Evolutionary conservation across 2,113 vertebrate genomes (phyloP).

Genomic region (Pterocles burchelli): DNA sequence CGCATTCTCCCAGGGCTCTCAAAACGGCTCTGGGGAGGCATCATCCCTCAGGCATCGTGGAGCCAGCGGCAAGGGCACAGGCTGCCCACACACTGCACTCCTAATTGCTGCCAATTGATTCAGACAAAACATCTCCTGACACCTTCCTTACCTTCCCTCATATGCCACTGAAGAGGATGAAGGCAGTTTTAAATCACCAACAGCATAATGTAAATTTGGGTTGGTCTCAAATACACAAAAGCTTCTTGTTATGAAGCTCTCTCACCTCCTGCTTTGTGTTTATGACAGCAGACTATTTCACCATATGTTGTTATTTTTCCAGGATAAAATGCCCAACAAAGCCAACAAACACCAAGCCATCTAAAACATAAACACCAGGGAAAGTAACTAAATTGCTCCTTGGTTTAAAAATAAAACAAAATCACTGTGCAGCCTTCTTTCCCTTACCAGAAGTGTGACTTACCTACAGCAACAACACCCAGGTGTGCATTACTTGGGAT

Average conservation of each 20-base stretch:
- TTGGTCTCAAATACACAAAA: background rate
- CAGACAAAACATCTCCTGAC: background rate
- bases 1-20: background rate
- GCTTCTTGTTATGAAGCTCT: background rate
- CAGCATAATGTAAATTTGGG: background rate
- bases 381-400: background rate
- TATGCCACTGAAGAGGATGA: background rate
- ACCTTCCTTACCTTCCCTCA: background rate
- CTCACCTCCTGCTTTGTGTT: constrained; percentile 8
- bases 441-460: background rate
- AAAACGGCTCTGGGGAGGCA: background rate
- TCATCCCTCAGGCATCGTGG: background rate
- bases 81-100: background rate
- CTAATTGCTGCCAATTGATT: background rate
- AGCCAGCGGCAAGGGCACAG: background rate
- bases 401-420: constrained; percentile 1
- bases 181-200: background rate
- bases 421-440: background rate
- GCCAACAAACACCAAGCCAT: constrained; percentile 15
- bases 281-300: constrained; percentile 23
- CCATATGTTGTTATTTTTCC: constrained; percentile 36
- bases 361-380: background rate
- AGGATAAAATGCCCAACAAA: constrained; percentile 8
- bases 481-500: background rate
- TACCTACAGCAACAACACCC: background rate